A percentile compares a stretch with the other conserved stretches of the same genome.
These are phyloP conservation scores for Gobionotothen gibberifrons DNA, from an alignment of 2,797 vertebrate genomes.

Conservation along the genomic window DNA sequence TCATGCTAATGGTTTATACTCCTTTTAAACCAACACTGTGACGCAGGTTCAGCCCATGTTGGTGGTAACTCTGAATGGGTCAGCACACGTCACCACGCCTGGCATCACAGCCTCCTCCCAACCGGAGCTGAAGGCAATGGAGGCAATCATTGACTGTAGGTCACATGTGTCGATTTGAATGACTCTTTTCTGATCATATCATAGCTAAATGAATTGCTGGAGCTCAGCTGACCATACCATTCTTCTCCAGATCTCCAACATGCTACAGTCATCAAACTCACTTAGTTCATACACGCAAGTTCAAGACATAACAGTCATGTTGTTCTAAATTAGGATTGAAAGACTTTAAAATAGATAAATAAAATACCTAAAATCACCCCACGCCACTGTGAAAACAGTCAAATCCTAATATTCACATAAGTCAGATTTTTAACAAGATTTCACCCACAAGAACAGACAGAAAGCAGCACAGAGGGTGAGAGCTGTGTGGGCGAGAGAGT, in stretches of 20 bases:
- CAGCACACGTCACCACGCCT: slow-evolving; percentile 32
- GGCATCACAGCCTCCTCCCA: slow-evolving; percentile 15
- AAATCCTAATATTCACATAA: not conserved
- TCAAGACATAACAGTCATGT: too few relatives aligned
- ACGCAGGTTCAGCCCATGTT: slow-evolving; percentile 27
- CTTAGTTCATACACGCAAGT: not conserved
- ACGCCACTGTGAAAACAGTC: too few relatives aligned
- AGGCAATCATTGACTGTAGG: not conserved
- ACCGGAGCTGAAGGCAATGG: not conserved
- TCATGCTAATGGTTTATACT: slow-evolving; percentile 30
- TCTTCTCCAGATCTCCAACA: not conserved
- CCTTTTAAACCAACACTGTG: slow-evolving; percentile 28
- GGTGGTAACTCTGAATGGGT: slow-evolving; percentile 38
- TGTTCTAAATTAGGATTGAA: too few relatives aligned
- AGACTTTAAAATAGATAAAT: too few relatives aligned
- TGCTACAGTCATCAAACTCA: not conserved
- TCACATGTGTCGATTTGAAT: slow-evolving; percentile 17
- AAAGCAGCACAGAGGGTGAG: slow-evolving; percentile 16
- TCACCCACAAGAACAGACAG: slow-evolving; percentile 1
- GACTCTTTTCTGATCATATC: not conserved
- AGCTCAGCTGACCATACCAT: not conserved
- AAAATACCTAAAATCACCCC: too few relatives aligned
- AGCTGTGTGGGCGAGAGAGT: slow-evolving; percentile 46
- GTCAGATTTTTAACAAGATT: not conserved
- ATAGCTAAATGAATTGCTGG: not conserved